A percentile compares a stretch with the other conserved stretches of the same genome.
Evolutionary conservation across 2,797 vertebrate genomes (phyloP).

Genomic region (Oreortyx pictus): DNA sequence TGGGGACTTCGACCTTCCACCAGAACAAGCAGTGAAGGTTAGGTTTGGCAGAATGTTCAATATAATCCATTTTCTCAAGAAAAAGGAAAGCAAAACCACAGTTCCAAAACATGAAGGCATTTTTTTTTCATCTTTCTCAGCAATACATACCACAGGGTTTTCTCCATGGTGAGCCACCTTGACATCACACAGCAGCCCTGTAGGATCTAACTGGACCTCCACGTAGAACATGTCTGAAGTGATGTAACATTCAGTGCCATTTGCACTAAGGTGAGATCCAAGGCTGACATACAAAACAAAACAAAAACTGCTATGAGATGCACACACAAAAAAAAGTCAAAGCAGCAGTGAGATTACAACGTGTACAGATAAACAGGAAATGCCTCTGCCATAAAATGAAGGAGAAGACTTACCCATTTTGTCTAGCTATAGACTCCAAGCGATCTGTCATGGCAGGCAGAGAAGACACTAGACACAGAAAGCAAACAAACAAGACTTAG

Average conservation of each 20-base stretch:
- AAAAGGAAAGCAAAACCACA: background rate
- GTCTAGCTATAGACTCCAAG: conserved; percentile 95
- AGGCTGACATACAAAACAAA: conserved; percentile 76
- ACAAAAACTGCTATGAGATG: conserved; percentile 54
- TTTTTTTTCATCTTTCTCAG: background rate
- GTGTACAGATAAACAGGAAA: background rate
- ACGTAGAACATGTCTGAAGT: conserved; percentile 99
- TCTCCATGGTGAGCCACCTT: conserved; percentile 99
- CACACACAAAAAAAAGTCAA: conserved; percentile 48
- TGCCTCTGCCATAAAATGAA: accelerated
- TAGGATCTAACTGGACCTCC: conserved; percentile 93
- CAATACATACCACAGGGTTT: conserved; percentile 91
- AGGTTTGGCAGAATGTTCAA: background rate
- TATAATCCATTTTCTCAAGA: background rate
- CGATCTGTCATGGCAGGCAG: conserved; percentile 97
- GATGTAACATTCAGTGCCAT: conserved; percentile 98
- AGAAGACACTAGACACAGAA: conserved; percentile 87
- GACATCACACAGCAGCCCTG: conserved; percentile 94
- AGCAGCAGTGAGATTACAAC: background rate
- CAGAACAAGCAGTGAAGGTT: accelerated
- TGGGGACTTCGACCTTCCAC: background rate
- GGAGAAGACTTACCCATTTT: conserved; percentile 88
- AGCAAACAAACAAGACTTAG: background rate
- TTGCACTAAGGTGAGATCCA: conserved; percentile 93
- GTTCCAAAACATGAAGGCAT: background rate